Conservation (phyloP, 1,140 invertebrate species). For the Drosophila nikananu region DNA sequence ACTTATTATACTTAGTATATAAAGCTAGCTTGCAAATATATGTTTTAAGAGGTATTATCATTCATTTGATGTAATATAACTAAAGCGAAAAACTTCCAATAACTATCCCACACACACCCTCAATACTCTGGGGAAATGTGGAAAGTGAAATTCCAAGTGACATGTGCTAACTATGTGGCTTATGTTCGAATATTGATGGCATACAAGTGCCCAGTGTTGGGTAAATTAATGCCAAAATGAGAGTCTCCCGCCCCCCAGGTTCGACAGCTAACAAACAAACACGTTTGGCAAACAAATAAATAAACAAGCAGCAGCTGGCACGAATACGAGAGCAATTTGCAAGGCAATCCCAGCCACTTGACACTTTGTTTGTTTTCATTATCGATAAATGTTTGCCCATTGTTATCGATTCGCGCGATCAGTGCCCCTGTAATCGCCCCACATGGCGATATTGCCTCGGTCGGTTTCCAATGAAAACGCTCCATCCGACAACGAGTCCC, state of each 20-base stretch:
- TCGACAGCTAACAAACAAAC: conserved; percentile 30
- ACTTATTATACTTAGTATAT: neutral
- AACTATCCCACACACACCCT: neutral
- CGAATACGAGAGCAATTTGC: conserved; percentile 38
- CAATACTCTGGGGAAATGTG: conserved; percentile 11
- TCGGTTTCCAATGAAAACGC: conserved; percentile 62
- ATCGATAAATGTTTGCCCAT: conserved; percentile 56
- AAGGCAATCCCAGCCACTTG: conserved; percentile 42
- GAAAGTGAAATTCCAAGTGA: conserved; percentile 23
- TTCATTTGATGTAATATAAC: neutral
- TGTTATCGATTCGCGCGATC: conserved; percentile 45
- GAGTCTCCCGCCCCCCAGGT: neutral
- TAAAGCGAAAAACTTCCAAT: neutral
- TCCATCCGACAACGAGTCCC: conserved; percentile 18
- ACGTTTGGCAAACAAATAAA: conserved; percentile 48
- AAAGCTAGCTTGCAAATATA: neutral
- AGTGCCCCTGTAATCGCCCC: conserved; percentile 46
- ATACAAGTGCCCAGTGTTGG: conserved; percentile 23
- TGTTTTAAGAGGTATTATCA: neutral
- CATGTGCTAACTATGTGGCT: conserved; percentile 21
- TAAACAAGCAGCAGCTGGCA: conserved; percentile 27
- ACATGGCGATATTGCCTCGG: conserved; percentile 42
- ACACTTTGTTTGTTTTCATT: conserved; percentile 45
- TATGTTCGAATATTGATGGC: conserved; percentile 17
- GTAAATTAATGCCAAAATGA: conserved; percentile 24